These are phyloP conservation scores for Alentia gelatinosa DNA, from an alignment of 2,888 invertebrate species.

Conservation along the genomic window DNA sequence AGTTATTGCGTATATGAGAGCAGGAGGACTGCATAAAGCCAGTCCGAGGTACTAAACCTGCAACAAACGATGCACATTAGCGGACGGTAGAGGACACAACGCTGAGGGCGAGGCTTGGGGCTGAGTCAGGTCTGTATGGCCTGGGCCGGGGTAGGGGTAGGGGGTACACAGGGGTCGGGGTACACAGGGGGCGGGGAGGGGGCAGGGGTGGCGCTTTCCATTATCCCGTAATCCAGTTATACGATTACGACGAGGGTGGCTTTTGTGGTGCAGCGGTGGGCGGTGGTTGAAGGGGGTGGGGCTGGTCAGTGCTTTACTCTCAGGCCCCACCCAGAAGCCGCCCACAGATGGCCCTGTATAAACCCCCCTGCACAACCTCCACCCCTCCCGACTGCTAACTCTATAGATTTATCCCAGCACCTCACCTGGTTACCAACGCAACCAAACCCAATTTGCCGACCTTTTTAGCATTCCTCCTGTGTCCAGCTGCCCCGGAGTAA, in stretches of 20 bases:
- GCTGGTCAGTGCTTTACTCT: background rate
- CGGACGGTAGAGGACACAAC: background rate
- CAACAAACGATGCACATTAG: background rate
- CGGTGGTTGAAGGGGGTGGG: background rate
- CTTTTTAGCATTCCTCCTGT: background rate
- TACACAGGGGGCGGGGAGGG: background rate
- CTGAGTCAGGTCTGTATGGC: no score
- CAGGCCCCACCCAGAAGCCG: background rate
- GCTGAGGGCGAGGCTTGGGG: background rate
- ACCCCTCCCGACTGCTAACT: background rate
- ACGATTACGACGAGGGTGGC: background rate
- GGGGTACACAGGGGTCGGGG: background rate
- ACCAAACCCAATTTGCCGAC: conserved; percentile 35
- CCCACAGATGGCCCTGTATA: background rate
- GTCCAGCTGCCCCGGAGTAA: background rate
- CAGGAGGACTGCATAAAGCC: background rate
- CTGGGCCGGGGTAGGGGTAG: background rate
- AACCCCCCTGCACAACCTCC: background rate
- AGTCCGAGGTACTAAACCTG: no score
- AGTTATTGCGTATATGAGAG: background rate
- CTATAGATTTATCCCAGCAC: conserved; percentile 24
- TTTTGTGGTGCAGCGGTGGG: background rate
- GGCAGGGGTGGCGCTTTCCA: conserved; percentile 14
- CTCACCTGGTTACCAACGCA: conserved; percentile 45
- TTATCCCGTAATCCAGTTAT: conserved; percentile 29